phyloP scores from a whole-genome alignment of 2,888 invertebrate genomes.

The Parthenolecanium corni region DNA sequence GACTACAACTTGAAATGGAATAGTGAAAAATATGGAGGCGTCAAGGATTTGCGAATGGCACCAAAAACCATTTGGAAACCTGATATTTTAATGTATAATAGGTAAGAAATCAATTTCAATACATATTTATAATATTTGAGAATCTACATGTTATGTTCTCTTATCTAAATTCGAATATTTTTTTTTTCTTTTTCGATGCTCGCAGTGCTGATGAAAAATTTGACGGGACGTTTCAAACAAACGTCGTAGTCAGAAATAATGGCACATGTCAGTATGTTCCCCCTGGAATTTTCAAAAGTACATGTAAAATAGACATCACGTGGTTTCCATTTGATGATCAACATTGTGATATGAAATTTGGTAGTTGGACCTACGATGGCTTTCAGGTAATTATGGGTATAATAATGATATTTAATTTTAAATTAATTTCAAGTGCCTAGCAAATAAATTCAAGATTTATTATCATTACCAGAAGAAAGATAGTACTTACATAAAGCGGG shows the following conservation, averaged over 20 bases:
- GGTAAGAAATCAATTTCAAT: slow-evolving; percentile 48
- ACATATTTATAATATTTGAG: no score
- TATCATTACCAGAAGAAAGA: no score
- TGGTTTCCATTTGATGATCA: slow-evolving; percentile 99
- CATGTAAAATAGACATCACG: slow-evolving; percentile 99
- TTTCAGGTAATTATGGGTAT: slow-evolving; percentile 65
- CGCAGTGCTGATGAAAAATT: slow-evolving; percentile 98
- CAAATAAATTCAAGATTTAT: no score
- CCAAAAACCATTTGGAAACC: slow-evolving; percentile 96
- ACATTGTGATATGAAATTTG: slow-evolving; percentile 99
- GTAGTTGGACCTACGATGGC: slow-evolving; percentile 99
- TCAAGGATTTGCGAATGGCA: slow-evolving; percentile 87
- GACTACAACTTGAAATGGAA: slow-evolving; percentile 97
- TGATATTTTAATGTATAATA: slow-evolving; percentile 99
- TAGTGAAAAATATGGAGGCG: slow-evolving; percentile 84
- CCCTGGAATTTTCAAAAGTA: slow-evolving; percentile 99
- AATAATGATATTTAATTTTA: no score
- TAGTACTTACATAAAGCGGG: no score
- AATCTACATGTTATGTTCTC: no score
- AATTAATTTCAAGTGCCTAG: no score
- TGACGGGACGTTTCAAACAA: slow-evolving; percentile 99
- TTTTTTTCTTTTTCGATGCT: slow-evolving; percentile 2
- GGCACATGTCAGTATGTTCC: slow-evolving; percentile 99
- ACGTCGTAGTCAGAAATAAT: slow-evolving; percentile 97
- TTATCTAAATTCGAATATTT: background rate